phyloP scores from a whole-genome alignment of 2,113 vertebrate genomes.

The Hiodon alosoides region DNA sequence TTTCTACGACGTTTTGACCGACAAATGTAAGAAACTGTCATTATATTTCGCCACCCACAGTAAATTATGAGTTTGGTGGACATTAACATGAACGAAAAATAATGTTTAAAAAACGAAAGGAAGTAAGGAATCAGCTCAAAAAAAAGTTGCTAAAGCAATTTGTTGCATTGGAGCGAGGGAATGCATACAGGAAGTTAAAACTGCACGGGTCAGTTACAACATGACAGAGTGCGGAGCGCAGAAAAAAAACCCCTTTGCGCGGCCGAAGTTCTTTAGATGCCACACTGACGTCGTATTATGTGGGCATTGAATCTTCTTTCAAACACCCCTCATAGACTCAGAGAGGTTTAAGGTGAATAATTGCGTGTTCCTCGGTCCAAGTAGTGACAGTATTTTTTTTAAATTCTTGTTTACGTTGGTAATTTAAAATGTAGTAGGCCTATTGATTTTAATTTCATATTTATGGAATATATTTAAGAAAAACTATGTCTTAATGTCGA shows the following conservation, averaged over 20 bases:
- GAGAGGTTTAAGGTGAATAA: too few species aligned
- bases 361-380: too few species aligned
- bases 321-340: background rate
- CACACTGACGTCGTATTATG: slow-evolving; percentile 10
- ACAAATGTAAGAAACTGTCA: too few species aligned
- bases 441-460: too few species aligned
- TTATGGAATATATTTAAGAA: too few species aligned
- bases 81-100: background rate
- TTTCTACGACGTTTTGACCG: too few species aligned
- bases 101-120: background rate
- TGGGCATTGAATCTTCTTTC: slow-evolving; percentile 3
- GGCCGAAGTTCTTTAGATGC: background rate
- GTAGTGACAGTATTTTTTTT: too few species aligned
- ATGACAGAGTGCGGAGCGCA: background rate
- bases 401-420: too few species aligned
- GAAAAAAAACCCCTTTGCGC: background rate
- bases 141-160: background rate
- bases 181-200: slow-evolving; percentile 11
- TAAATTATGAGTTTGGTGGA: too few species aligned
- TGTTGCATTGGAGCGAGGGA: background rate
- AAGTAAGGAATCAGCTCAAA: background rate
- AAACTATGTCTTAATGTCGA: too few species aligned
- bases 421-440: too few species aligned
- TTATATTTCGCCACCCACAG: too few species aligned
- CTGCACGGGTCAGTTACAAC: slow-evolving; percentile 4